Evolutionary conservation across 1,140 invertebrate genomes (phyloP), one percentile per base, ranked within the genome.

Genomic region (Nasonia longicornis): DNA sequence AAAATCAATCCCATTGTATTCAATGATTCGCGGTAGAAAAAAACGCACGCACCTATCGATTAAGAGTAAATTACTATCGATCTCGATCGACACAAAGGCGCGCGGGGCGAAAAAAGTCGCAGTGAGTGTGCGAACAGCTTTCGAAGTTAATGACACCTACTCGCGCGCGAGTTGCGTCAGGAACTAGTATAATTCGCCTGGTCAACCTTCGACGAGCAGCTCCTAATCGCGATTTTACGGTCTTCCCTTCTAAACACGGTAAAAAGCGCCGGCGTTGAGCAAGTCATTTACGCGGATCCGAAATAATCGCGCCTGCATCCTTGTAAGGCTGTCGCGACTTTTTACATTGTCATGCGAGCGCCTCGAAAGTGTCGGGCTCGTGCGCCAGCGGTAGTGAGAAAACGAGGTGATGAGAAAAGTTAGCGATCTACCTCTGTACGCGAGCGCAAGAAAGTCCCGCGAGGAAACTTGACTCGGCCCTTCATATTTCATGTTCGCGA

Each of bases 201-300:
- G n/a, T 26, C 69, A 72, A 80, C 70, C 58, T 80, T 80, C 79
- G 42, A 74, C 14, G 12, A 74, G 16, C 29, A 74, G 26, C 63
- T 74, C 58, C 38, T 64, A 72, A 79, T 79, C 48, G 45, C 35
- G 38, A 74, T 74, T 80, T 74, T 74, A 80, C 63, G 20, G 22
- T 48, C 29, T 80, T 45, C 71, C 71, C 78, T 80, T 80, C 78
- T 73, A 74, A 80, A 80, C 52, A 66, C 16, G 10, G 26, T n/a
- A 80, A 74, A 74, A 74, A 66, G 38, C 31, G 31, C 10, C 45
- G 8, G 16, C 38, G 0, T 71, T 71, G 20, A 79, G 48, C 29
- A 79, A 79, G 45, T 4, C 1, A 20, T 79, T 79, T 67, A 38
- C 58, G 4, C 45, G 22, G 70, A 29, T 45, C 35, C 52, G 48